A percentile compares a stretch with the other conserved stretches of the same genome.
Conservation (phyloP, 2,113 vertebrate species). For the Nipponia nippon region DNA sequence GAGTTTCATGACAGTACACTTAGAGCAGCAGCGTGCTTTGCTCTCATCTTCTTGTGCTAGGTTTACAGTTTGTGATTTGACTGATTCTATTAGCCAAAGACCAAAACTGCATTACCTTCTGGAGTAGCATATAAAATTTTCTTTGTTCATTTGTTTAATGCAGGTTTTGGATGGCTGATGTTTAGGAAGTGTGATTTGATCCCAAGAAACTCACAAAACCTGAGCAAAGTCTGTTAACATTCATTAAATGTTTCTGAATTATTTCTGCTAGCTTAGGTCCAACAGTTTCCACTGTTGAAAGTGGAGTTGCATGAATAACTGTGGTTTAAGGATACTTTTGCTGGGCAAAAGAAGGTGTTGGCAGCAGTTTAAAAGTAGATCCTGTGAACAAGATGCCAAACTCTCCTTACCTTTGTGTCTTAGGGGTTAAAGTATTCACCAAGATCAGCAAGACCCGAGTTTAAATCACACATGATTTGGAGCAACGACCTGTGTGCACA, state of each 20-base stretch:
- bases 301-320: not conserved
- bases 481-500: not conserved
- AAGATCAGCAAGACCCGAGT: not conserved
- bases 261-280: not conserved
- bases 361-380: not conserved
- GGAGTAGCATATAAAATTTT: not conserved
- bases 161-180: not conserved
- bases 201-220: not conserved
- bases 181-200: not conserved
- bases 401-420: not conserved
- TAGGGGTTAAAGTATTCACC: not conserved
- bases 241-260: not conserved
- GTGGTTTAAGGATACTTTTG: not conserved
- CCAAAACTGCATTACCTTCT: not conserved
- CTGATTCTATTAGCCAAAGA: constrained; percentile 18
- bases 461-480: not conserved
- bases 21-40: not conserved
- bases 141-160: not conserved
- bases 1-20: not conserved
- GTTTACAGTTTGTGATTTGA: constrained; percentile 11
- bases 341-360: not conserved
- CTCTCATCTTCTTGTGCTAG: not conserved
- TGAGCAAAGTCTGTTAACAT: not conserved
- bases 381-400: not conserved
- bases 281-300: not conserved